Base-by-base conservation (phyloP, 2,797 vertebrate species). In the Brotula barbata region DNA sequence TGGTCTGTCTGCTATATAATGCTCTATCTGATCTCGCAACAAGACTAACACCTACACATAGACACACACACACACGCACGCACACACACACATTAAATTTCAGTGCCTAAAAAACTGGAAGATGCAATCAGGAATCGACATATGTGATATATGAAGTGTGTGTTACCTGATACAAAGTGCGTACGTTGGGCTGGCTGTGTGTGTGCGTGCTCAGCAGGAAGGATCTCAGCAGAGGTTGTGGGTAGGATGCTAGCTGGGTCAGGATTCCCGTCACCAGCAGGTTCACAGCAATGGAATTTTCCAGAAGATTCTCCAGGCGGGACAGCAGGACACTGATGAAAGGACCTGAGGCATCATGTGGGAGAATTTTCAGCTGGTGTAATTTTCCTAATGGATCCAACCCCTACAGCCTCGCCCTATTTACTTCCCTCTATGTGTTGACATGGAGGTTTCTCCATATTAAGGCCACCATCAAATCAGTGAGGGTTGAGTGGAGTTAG, bases 271-370 rank as follows among this genome's bases (percentile, higher is more conserved):
- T 97, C 16, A 99, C 90, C 69, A 99, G 88, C 85, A 99, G 84
- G 80, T 98, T 99, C 1, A 98, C 94, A 1, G 96, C 91, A 41
- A 97, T 88, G 1, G 95, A 93, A 82, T 99, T 99, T 48, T 98
- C 95, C 77, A 97, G 85, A 84, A 99, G 95, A 85, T 97, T 99
- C 88, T 98, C 96, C 81, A 98, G 90, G 28, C 98, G 94, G 0
- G 96, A 98, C 68, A 99, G 71, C 64, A 99, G 90, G 58, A 98
- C 96, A 0, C 96, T 98, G 88, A 98, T 92, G 82, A 99, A 98
- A 0, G 96, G 97, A 40, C 97, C 97, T 99, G 86, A 2, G 16
- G 53, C 54, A 57, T 50, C 15, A 62, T 10, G 20, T 34, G n/a
- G 57, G 28, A 55, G n/a, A n/a, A n/a, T n/a, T n/a, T n/a, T n/a